Evolutionary conservation across 53 echinoderm and acorn worm genomes (phyloP).

Genomic region (Temnopleurus reevesii): DNA sequence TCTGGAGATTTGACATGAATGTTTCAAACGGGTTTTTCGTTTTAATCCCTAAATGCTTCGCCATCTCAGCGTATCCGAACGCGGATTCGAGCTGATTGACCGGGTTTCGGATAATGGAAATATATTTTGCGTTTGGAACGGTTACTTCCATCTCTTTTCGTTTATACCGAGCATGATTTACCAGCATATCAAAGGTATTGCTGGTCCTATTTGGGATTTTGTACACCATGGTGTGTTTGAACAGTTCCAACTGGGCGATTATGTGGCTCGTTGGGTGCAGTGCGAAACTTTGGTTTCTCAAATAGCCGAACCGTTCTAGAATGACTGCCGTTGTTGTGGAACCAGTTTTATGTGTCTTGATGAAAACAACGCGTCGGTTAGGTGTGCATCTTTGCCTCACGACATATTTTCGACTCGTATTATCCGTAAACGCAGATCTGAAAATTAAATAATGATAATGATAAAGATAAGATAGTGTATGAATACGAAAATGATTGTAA

Average conservation of each 20-base stretch:
- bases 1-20: conserved; percentile 44
- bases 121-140: conserved; percentile 54
- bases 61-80: conserved; percentile 63
- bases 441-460: no score
- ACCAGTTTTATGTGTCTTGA: conserved; percentile 81
- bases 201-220: neutral
- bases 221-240: neutral
- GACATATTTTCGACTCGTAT: no score
- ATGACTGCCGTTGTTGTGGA: conserved; percentile 71
- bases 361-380: conserved; percentile 35
- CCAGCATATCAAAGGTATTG: conserved; percentile 46
- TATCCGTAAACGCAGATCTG: no score
- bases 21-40: conserved; percentile 46
- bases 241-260: neutral
- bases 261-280: neutral
- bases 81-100: conserved; percentile 62
- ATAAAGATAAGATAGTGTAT: no score
- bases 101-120: conserved; percentile 67
- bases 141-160: conserved; percentile 49
- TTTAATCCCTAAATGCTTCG: neutral
- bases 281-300: conserved; percentile 60
- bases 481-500: neutral
- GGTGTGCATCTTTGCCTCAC: neutral
- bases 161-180: conserved; percentile 56
- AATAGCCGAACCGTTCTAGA: conserved; percentile 74